Evolutionary conservation across 2,113 vertebrate species (phyloP), one percentile per base, ranked within the genome.

Genomic region (Synodontis membranacea): DNA sequence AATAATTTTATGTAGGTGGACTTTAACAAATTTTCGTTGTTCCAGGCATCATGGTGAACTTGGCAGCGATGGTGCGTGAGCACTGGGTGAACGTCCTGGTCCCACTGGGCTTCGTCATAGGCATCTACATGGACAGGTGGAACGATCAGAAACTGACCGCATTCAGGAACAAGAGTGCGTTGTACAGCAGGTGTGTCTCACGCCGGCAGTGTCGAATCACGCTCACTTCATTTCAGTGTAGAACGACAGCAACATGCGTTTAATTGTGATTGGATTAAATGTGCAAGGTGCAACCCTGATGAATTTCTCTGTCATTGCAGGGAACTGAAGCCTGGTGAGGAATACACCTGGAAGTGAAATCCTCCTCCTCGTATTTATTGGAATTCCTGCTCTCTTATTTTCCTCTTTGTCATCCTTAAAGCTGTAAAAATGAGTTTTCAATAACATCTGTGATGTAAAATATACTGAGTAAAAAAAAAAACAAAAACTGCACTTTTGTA

Each of bases 91-190:
- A 96, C 86, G 60, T 96, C 52, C 78, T 99, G 5, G 94, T 98
- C 37, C 97, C 98, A 0, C n/a, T 96, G 60, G 97, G 97, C 88
- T 96, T 97, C 90, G 91, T 97, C 50, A 0, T 98, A 14, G 98
- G 98, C 58, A 94, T 92, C 72, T 99, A 98, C 82, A 84, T 97
- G 42, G 98, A 99, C 93, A 96, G 86, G 89, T 90, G 10, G 89
- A 95, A 94, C 70, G 97, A 98, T 85, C 91, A 95, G 89, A 96
- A 93, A 84, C 88, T 99, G 79, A 93, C 96, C 25, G 52, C 94
- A 42, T 99, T 96, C 95, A 96, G 97, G 90, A 99, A 99, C 92
- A 98, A 97, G 93, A 99, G 98, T 87, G 74, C 89, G 9, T 91
- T 99, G 46, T 99, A 90, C 84, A 92, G 86, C 92, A 98, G 98